Evolutionary conservation across 2,888 invertebrate genomes (phyloP), one percentile per base, ranked within the genome.

Genomic region (Sphaerophoria taeniata): DNA sequence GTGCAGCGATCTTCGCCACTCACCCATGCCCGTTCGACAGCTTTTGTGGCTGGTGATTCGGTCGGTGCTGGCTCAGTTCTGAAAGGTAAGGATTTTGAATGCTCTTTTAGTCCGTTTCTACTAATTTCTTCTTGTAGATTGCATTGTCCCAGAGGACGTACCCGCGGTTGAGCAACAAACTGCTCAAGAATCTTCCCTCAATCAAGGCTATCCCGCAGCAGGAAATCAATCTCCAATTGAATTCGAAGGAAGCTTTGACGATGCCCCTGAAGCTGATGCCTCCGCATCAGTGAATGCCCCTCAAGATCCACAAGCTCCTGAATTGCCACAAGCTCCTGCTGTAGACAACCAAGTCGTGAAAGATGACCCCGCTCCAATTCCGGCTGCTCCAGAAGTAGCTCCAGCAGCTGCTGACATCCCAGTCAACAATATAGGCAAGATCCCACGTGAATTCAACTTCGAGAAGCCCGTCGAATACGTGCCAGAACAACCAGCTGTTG

Each of bases 1-100:
- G 90, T 90, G 49, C 91, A 91, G 78, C 91, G 91, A 31, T 67
- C 67, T 39, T 67, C 67, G 24, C 88, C 90, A 60, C 87, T 88
- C 76, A 89, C 89, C 5, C 89, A 89, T 77, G 90, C 90, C 14
- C 90, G 91, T 69, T 90, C 91, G 65, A 89, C 91, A 34, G 92
- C 91, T n/a, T 89, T 90, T 69, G 92, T 91, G n/a, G 89, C 91
- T 82, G 92, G 91, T 6, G 91, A 91, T 58, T 89, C 90, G 43
- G 90, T 91, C 63, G 90, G 91, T 80, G 90, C 92, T 73, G 90
- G 91, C 87, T 91, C 91, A 72, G 91, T 90, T 87, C 87, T 92
- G 74, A 89, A 90, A 88, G 91, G 92, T 92, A 89, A 89, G 89
- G 83, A 61, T 47, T 24, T 24, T 24, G 24, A 24, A 24, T 24